Evolutionary conservation across 2,888 invertebrate species (phyloP).

Genomic region (Drosophila affinis): DNA sequence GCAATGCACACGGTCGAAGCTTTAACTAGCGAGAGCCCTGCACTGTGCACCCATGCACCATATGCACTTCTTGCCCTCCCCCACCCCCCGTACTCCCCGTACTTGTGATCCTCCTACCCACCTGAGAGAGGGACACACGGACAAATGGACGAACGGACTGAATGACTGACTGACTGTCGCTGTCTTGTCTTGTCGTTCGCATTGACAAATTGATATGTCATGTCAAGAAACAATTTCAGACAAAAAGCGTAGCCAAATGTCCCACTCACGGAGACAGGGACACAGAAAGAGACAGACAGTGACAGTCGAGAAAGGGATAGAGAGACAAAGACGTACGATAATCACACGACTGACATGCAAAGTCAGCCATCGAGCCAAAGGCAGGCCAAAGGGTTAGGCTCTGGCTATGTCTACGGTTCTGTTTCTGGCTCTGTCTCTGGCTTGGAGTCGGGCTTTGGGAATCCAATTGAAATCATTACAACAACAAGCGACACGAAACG

Average conservation of each 20-base stretch:
- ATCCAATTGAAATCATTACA: slow-evolving; percentile 77
- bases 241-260: slow-evolving; percentile 61
- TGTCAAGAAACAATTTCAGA: slow-evolving; percentile 84
- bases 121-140: slow-evolving; percentile 31
- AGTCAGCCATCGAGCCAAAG: slow-evolving; percentile 26
- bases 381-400: slow-evolving; percentile 43
- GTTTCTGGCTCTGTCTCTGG: neutral
- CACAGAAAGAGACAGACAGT: slow-evolving; percentile 11
- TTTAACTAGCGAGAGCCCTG: slow-evolving; percentile 38
- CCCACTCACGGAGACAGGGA: slow-evolving; percentile 9
- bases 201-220: slow-evolving; percentile 83
- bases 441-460: slow-evolving; percentile 6
- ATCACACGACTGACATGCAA: slow-evolving; percentile 77
- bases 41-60: neutral
- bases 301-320: slow-evolving; percentile 2
- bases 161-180: slow-evolving; percentile 34
- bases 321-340: slow-evolving; percentile 54
- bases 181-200: slow-evolving; percentile 63
- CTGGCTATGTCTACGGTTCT: neutral
- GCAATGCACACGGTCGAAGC: slow-evolving; percentile 59
- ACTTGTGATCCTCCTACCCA: slow-evolving; percentile 5
- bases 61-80: neutral
- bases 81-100: neutral
- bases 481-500: slow-evolving; percentile 76
- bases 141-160: slow-evolving; percentile 6